Base-by-base conservation (phyloP, 2,797 vertebrate genomes). In the Cynodonichthys magdalenae region DNA sequence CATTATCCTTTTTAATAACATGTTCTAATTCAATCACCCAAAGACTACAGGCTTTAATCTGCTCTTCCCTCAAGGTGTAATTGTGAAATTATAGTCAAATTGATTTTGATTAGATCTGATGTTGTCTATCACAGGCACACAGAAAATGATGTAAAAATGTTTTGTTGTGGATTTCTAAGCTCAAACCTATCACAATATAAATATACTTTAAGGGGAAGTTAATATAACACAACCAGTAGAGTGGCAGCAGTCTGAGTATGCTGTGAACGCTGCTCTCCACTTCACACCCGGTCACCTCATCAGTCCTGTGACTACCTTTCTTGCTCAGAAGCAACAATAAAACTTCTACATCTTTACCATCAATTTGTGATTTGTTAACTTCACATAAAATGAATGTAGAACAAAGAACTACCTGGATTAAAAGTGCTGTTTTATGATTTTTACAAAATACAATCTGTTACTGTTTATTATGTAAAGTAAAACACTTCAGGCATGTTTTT, bases 1-100 rank as follows among this genome's bases (percentile, higher is more conserved):
- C 84, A 92, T 92, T 90, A 91, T 90, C 80, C 72, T 86, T 90
- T 88, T 89, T 89, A 90, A 90, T 88, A 86, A 89, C 87, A 90
- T 85, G 74, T 88, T 87, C 81, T 88, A 90, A 90, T 90, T 89
- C 75, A 90, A 92, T 92, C 87, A 87, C 65, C 69, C 62, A 75
- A 85, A 81, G 74, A 80, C 41, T 79, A 77, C 81, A 83, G 64
- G 58, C 80, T 85, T 78, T 87, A 87, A 89, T 87, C 77, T 87
- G 72, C 54, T 69, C 66, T 69, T 77, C 71, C 70, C 84, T 83
- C 78, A 69, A 88, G 83, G 87, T 88, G 70, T 83, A 74, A 87
- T 79, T 85, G 75, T 80, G 65, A 73, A 77, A 62, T 82, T 86
- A 57, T 48, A 70, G 76, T 80, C 74, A 80, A 88, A 86, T 84